Conservation (phyloP, 1,140 invertebrate genomes). For the Drosophila cardini region DNA sequence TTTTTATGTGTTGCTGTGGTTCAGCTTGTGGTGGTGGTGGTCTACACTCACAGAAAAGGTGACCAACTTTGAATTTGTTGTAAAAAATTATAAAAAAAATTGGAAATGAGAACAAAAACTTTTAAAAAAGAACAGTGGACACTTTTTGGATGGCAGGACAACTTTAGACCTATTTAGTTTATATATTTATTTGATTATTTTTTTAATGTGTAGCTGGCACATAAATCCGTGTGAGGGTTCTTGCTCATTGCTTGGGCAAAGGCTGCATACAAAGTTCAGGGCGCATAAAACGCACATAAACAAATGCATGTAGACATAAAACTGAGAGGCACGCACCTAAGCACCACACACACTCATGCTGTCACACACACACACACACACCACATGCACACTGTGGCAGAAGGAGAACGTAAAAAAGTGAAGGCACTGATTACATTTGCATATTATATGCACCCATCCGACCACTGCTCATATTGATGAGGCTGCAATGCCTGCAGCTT, state of each 20-base stretch:
- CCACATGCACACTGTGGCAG: constrained; percentile 15
- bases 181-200: no score
- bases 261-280: constrained; percentile 63
- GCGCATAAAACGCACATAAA: constrained; percentile 70
- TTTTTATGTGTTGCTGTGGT: constrained; percentile 21
- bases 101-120: no score
- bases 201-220: constrained; percentile 24
- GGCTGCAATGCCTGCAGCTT: constrained; percentile 39
- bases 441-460: constrained; percentile 58
- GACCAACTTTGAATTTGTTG: no score
- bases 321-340: constrained; percentile 41
- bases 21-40: background rate
- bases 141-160: no score
- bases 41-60: no score
- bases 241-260: constrained; percentile 7
- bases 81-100: no score
- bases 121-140: no score
- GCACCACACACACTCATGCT: constrained; percentile 27
- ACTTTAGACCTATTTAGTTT: no score
- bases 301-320: constrained; percentile 72
- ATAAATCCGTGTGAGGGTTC: constrained; percentile 31
- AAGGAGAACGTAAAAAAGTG: constrained; percentile 66
- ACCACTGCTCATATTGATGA: constrained; percentile 52
- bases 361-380: constrained; percentile 28
- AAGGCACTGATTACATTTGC: constrained; percentile 81